Base-by-base conservation (phyloP, 2,797 vertebrate species). In the Pempheris klunzingeri region DNA sequence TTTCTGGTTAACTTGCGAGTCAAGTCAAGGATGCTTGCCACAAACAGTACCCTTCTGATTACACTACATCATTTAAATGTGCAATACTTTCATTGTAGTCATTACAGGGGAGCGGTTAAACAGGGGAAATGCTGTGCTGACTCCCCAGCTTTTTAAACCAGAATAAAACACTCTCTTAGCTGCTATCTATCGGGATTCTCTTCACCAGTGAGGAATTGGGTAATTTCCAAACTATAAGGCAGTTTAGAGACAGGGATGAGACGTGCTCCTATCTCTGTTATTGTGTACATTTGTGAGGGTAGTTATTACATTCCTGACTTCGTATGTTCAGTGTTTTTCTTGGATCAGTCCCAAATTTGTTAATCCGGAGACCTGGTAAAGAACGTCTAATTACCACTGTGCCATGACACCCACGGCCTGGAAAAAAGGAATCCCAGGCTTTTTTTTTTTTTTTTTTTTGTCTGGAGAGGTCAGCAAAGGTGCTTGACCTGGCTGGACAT, bases 401-500 rank as follows among this genome's bases (percentile, higher is more conserved):
- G 74, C 75, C 82, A 75, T 83, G 87, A 70, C 75, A 68, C 67
- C 82, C 58, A 22, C 63, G 41, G 57, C 11, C 81, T 55, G 68
- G 59, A 46, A 66, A 60, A 38, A 74, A 83, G 77, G 82, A 90
- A 88, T 91, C 78, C 78, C 28, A 50, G 69, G 70, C 78, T 55
- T 4, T 32, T 32, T 32, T 32, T 32, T 32, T 3, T 32, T 32
- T 32, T 32, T 32, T 32, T 83, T 52, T 50, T 82, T 88, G 79
- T 91, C 72, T 61, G 43, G 24, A 60, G 79, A 80, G 92, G 84
- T 93, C 88, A 89, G 74, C 17, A 57, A 88, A 92, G 82, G 88
- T 92, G 86, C 92, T 93, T 92, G 91, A 94, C 92, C 87, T n/a
- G 69, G 82, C 89, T 84, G 86, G 89, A 74, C 80, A 55, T 70